phyloP scores from a whole-genome alignment of 1,140 invertebrate genomes.

The Scaptomyza montana region DNA sequence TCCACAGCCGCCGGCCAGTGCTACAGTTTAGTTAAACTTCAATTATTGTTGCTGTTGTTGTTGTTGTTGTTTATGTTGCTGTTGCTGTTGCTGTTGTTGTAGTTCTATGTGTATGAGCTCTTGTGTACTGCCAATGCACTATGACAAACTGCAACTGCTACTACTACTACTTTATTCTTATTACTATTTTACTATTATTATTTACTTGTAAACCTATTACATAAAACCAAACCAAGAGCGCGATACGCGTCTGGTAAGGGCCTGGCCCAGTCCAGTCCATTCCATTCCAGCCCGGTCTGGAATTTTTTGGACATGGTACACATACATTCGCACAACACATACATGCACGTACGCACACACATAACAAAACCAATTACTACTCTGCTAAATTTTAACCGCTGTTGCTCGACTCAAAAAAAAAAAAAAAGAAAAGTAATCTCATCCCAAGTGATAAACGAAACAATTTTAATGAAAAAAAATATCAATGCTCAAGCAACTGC shows the following conservation, averaged over 20 bases:
- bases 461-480: constrained; percentile 6
- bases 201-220: constrained; percentile 1
- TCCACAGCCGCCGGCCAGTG: constrained; percentile 71
- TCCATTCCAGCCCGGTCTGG: not conserved
- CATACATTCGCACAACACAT: not conserved
- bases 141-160: constrained; percentile 12
- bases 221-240: not conserved
- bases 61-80: constrained; percentile 13
- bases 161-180: constrained; percentile 23
- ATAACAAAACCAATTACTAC: not conserved
- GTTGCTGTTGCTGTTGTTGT: constrained; percentile 44
- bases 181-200: constrained; percentile 9
- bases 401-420: not conserved
- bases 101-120: constrained; percentile 48
- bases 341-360: not conserved
- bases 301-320: constrained; percentile 29
- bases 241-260: not conserved
- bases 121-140: constrained; percentile 39
- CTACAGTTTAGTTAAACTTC: constrained; percentile 81
- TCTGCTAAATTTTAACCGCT: too few species aligned
- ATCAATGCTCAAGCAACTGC: constrained; percentile 27
- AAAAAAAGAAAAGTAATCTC: constrained; percentile 23
- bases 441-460: constrained; percentile 40
- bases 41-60: constrained; percentile 48
- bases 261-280: not conserved